Conservation (phyloP, 1,140 invertebrate genomes). For the Parapsyche elsis region DNA sequence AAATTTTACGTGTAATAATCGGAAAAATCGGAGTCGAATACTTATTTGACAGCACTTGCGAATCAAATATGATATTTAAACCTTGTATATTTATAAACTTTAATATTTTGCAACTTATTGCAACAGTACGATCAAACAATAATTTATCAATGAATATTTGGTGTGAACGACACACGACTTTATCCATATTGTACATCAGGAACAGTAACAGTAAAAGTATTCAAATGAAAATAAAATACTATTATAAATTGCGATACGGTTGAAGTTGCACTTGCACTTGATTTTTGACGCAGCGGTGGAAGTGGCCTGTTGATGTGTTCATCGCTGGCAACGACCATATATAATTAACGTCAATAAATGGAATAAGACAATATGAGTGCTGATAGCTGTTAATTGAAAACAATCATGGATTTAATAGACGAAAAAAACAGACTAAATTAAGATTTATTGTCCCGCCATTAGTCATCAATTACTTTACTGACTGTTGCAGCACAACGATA, state of each 20-base stretch:
- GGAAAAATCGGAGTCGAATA: too few species aligned
- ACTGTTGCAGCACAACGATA: constrained; percentile 1
- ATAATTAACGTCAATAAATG: constrained; percentile 55
- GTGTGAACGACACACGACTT: too few species aligned
- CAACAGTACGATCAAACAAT: too few species aligned
- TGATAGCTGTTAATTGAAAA: constrained; percentile 54
- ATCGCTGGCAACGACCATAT: constrained; percentile 23
- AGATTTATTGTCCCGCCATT: constrained; percentile 55
- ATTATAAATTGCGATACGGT: background rate
- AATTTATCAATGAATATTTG: too few species aligned
- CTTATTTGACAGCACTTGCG: too few species aligned
- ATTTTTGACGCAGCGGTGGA: background rate
- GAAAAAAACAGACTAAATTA: constrained; percentile 55
- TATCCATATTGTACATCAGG: too few species aligned
- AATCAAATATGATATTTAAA: too few species aligned
- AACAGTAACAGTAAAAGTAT: too few species aligned
- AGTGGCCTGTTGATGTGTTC: background rate
- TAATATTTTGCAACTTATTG: too few species aligned
- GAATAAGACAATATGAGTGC: constrained; percentile 52
- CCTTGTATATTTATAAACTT: too few species aligned
- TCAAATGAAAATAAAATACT: background rate
- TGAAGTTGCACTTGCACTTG: background rate
- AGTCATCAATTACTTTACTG: constrained; percentile 52
- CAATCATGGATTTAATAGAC: constrained; percentile 56
- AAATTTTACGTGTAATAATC: too few species aligned